Conservation (phyloP, 2,797 vertebrate genomes). For the Phoebastria nigripes region DNA sequence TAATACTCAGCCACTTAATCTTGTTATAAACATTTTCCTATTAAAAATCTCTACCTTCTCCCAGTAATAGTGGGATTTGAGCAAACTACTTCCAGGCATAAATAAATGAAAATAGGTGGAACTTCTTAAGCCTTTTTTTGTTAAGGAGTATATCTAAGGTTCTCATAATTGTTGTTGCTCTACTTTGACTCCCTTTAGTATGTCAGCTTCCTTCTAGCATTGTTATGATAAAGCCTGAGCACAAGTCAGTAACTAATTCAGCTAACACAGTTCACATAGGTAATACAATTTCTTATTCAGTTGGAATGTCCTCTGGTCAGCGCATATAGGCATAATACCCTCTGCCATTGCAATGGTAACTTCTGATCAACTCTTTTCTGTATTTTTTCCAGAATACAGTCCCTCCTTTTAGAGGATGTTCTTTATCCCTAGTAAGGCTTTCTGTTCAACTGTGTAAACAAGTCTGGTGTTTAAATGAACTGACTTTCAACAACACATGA, state of each 20-base stretch:
- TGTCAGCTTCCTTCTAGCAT: not conserved
- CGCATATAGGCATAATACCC: not conserved
- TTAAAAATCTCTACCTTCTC: not conserved
- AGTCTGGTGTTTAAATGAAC: not conserved
- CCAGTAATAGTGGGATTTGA: not conserved
- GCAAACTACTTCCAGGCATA: not conserved
- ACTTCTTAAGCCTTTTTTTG: not conserved
- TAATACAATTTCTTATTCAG: not conserved
- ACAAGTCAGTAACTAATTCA: not conserved
- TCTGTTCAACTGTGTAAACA: not conserved
- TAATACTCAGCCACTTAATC: not conserved
- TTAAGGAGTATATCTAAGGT: not conserved
- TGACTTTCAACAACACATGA: not conserved
- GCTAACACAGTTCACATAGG: not conserved
- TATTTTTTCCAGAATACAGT: not conserved
- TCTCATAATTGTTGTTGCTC: not conserved
- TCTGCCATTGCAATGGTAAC: not conserved
- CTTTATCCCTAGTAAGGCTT: not conserved
- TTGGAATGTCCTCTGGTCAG: not conserved
- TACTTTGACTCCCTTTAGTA: not conserved
- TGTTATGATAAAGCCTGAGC: not conserved
- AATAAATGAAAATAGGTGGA: not conserved
- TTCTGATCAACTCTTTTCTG: not conserved
- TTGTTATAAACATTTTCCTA: not conserved
- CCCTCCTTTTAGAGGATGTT: not conserved